These are phyloP conservation scores for Nudaria mundana DNA, from an alignment of 2,888 invertebrate species.

Conservation along the genomic window DNA sequence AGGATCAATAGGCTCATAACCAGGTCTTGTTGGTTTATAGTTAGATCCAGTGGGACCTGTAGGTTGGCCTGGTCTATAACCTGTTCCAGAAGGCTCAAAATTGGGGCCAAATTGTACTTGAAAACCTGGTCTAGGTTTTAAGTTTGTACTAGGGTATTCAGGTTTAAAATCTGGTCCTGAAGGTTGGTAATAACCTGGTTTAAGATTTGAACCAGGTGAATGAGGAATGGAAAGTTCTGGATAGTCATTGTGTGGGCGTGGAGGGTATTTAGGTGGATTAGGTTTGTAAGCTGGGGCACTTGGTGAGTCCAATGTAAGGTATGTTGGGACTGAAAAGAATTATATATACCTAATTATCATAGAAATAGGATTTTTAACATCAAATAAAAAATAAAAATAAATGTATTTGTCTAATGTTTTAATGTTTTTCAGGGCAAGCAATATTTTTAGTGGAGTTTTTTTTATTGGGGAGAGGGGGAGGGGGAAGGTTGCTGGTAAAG, in stretches of 20 bases:
- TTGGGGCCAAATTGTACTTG: slow-evolving; percentile 9
- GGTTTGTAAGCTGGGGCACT: slow-evolving; percentile 38
- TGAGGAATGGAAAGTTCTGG: slow-evolving; percentile 1
- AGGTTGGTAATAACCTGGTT: slow-evolving; percentile 15
- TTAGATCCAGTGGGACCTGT: slow-evolving; percentile 15
- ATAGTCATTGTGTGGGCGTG: no score
- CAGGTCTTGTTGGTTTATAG: slow-evolving; percentile 14
- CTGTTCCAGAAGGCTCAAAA: slow-evolving; percentile 14
- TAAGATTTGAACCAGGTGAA: slow-evolving; percentile 8
- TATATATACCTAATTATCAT: neutral
- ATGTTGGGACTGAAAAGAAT: slow-evolving; percentile 42
- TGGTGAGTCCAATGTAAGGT: slow-evolving; percentile 45
- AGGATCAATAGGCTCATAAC: slow-evolving; percentile 8
- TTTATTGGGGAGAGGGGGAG: no score
- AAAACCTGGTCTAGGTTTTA: slow-evolving; percentile 14
- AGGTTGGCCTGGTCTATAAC: slow-evolving; percentile 5
- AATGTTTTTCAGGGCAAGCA: no score
- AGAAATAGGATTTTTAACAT: no score
- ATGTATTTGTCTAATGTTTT: no score
- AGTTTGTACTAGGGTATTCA: neutral
- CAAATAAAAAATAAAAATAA: no score
- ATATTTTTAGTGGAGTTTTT: no score
- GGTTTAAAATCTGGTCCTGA: slow-evolving; percentile 4
- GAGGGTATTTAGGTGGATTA: slow-evolving; percentile 14
- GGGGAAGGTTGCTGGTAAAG: no score